These are phyloP conservation scores for Athrips mouffetella DNA, from an alignment of 2,888 invertebrate species.

Conservation along the genomic window DNA sequence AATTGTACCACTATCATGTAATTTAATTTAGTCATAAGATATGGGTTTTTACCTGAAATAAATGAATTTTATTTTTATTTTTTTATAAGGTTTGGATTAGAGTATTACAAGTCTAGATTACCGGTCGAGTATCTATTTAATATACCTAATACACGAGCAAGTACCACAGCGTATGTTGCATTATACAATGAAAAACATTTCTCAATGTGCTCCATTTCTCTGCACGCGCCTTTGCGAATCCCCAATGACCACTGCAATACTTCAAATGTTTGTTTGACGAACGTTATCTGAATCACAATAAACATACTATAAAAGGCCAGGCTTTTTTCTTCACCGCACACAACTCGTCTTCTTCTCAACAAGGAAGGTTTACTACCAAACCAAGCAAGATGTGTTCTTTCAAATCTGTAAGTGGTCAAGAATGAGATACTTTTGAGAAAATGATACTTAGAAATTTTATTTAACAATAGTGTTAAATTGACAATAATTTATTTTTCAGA, in stretches of 20 bases:
- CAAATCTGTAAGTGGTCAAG: constrained; percentile 62
- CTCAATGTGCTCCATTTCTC: constrained; percentile 74
- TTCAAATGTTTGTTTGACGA: constrained; percentile 62
- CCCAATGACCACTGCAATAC: constrained; percentile 66
- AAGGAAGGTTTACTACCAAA: constrained; percentile 65
- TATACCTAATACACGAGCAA: constrained; percentile 26
- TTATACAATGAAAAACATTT: constrained; percentile 59
- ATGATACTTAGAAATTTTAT: constrained; percentile 4
- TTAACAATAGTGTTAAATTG: not conserved
- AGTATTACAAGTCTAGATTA: too few relatives aligned
- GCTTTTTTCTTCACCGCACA: constrained; percentile 56
- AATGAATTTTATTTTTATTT: too few relatives aligned
- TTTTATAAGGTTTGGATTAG: too few relatives aligned
- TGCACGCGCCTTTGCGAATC: constrained; percentile 60
- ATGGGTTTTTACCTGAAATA: too few relatives aligned
- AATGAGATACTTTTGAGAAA: not conserved
- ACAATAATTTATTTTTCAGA: constrained; percentile 35
- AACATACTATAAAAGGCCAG: constrained; percentile 64
- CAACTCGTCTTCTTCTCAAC: constrained; percentile 60
- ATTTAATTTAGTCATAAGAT: too few relatives aligned
- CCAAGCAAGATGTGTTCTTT: constrained; percentile 71
- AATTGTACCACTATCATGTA: too few relatives aligned
- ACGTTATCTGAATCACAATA: constrained; percentile 70
- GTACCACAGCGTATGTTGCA: constrained; percentile 36
- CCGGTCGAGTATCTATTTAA: constrained; percentile 14